Base-by-base conservation (phyloP, 2,797 vertebrate genomes). In the Aeoliscus strigatus region DNA sequence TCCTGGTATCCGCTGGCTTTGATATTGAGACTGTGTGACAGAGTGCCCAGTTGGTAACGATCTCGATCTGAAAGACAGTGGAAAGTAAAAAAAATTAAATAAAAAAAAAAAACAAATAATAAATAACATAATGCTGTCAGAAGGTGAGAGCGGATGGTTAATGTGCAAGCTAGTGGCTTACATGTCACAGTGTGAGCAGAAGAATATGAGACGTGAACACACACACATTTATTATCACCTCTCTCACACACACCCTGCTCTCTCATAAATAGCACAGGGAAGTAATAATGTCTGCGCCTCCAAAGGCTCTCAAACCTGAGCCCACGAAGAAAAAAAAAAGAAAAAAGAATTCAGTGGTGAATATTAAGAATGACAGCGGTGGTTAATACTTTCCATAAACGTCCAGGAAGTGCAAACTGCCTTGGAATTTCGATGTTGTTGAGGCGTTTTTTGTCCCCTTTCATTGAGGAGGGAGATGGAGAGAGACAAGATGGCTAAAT, bases 291-390 rank as follows among this genome's bases (percentile, higher is more conserved):
- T 29, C 83, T 87, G 87, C n/a, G n/a, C n/a, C n/a, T n/a, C n/a
- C n/a, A n/a, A n/a, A 90, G 85, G 85, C 82, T 89, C 82, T 86
- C 86, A 91, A 77, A 91, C 88, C 88, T 83, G 82, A 87, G 86
- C 85, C 87, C 86, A 86, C 87, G 87, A 90, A 60, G 49, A 30
- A 14, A 14, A 7, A 29, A 26, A 14, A 58, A 24, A 48, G 34
- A 36, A 29, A 51, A 68, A 64, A 47, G 84, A 85, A 86, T 89
- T 89, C 75, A 90, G 87, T 86, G 84, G 84, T 89, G 88, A 90
- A 90, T 91, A 97, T 96, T 94, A 96, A 93, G 92, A 96, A 93
- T 93, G 92, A 94, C 93, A 94, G 91, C 87, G 49, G 66, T 77
- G 87, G 90, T 90, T 93, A 93, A 91, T 89, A 87, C 89, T 86